phyloP scores from a whole-genome alignment of 2,888 invertebrate genomes.

The Coenonympha glycerion region DNA sequence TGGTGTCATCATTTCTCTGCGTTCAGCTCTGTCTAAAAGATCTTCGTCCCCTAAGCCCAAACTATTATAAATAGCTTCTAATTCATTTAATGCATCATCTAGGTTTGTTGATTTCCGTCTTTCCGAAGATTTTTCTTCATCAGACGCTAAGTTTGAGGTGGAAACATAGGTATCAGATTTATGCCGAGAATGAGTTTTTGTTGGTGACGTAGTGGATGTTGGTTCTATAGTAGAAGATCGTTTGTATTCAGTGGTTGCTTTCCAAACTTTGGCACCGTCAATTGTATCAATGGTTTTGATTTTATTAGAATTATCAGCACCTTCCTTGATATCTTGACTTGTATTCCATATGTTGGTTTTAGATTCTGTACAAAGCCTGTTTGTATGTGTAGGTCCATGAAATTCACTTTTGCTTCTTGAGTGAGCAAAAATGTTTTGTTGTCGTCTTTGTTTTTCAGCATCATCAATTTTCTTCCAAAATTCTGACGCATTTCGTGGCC shows the following conservation, averaged over 20 bases:
- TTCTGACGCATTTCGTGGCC: constrained; percentile 74
- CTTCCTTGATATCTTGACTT: constrained; percentile 36
- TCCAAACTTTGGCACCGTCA: constrained; percentile 67
- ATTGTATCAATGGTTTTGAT: constrained; percentile 41
- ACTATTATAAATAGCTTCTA: constrained; percentile 94
- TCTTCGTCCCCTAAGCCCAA: constrained; percentile 89
- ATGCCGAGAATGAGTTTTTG: constrained; percentile 63
- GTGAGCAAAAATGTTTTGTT: constrained; percentile 52
- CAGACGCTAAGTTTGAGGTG: constrained; percentile 55
- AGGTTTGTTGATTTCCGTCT: constrained; percentile 84
- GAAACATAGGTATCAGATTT: constrained; percentile 66
- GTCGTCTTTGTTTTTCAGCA: constrained; percentile 59
- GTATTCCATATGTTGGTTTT: constrained; percentile 26
- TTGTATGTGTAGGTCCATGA: constrained; percentile 43
- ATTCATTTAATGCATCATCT: constrained; percentile 90
- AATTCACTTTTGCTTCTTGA: constrained; percentile 61
- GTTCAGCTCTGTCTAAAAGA: constrained; percentile 85
- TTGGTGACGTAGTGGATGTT: constrained; percentile 50
- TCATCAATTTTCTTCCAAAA: constrained; percentile 80
- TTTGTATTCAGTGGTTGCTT: constrained; percentile 69
- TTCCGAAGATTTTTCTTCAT: constrained; percentile 68
- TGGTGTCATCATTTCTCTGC: constrained; percentile 79
- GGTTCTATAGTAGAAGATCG: constrained; percentile 59
- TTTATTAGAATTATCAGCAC: constrained; percentile 48
- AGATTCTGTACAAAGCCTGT: constrained; percentile 33